Conservation (phyloP, 2,113 vertebrate species). For the Leptobrachium ailaonicum region DNA sequence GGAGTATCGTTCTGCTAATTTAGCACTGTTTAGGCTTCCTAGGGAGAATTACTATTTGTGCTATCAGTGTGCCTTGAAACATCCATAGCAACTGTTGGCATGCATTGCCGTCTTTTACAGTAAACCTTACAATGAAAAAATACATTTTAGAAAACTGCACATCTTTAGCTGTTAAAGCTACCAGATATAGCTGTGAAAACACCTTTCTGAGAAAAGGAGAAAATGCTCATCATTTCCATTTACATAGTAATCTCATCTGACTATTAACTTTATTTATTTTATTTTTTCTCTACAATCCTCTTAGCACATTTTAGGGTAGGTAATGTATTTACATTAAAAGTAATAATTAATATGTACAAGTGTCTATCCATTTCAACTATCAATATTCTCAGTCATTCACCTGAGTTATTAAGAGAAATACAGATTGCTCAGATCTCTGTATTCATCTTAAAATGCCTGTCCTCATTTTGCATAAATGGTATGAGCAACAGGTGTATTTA, state of each 20-base stretch:
- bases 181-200: constrained; percentile 16
- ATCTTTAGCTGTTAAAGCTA: constrained; percentile 47
- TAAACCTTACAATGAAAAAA: constrained; percentile 57
- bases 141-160: constrained; percentile 56
- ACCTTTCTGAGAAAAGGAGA: constrained; percentile 19
- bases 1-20: constrained; percentile 45
- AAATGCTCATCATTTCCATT: neutral
- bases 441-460: neutral
- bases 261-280: neutral
- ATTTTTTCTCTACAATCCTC: constrained; percentile 10
- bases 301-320: neutral
- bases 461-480: neutral
- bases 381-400: constrained; percentile 47
- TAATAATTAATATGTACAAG: neutral
- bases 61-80: constrained; percentile 56
- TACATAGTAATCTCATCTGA: neutral
- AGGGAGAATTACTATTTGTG: constrained; percentile 47
- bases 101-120: constrained; percentile 53
- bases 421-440: neutral
- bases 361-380: constrained; percentile 16
- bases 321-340: constrained; percentile 20
- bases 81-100: constrained; percentile 65
- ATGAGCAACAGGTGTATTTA: neutral
- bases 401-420: constrained; percentile 47
- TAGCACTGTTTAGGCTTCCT: constrained; percentile 55